phyloP scores from a whole-genome alignment of 2,888 invertebrate species.

The Sturmia bella region DNA sequence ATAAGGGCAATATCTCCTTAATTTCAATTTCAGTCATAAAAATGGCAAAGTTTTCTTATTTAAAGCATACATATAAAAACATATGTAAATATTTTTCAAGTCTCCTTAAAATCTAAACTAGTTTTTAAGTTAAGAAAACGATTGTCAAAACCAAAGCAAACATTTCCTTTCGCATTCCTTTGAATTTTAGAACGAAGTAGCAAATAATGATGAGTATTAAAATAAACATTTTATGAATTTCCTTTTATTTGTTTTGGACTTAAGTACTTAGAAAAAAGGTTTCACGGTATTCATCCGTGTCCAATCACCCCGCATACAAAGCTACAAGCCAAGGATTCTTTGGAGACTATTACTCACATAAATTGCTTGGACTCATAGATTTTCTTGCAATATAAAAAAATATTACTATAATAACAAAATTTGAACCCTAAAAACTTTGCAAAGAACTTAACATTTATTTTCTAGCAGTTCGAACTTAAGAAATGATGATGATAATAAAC shows the following conservation, averaged over 20 bases:
- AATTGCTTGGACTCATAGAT: constrained; percentile 36
- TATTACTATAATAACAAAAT: background rate
- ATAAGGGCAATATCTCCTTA: no score
- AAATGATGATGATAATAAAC: constrained; percentile 8
- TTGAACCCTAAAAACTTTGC: constrained; percentile 2
- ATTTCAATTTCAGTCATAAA: no score
- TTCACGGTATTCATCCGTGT: background rate
- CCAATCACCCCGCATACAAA: background rate
- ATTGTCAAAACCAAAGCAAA: no score
- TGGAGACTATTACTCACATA: constrained; percentile 41
- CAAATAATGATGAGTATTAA: background rate
- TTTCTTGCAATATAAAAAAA: background rate
- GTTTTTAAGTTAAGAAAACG: no score
- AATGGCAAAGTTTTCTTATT: no score
- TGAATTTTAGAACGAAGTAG: no score
- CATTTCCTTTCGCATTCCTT: no score
- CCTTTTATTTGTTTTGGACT: background rate
- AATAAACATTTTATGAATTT: background rate
- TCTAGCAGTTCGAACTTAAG: background rate
- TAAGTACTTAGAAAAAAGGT: background rate
- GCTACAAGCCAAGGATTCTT: constrained; percentile 16
- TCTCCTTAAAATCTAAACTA: no score
- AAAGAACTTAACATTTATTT: background rate
- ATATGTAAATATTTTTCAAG: no score
- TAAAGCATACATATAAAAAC: no score